Percentiles rank a stretch among this genome's conserved stretches.
These are phyloP conservation scores for Aldrovandia affinis DNA, from an alignment of 2,797 vertebrate genomes.

Conservation along the genomic window DNA sequence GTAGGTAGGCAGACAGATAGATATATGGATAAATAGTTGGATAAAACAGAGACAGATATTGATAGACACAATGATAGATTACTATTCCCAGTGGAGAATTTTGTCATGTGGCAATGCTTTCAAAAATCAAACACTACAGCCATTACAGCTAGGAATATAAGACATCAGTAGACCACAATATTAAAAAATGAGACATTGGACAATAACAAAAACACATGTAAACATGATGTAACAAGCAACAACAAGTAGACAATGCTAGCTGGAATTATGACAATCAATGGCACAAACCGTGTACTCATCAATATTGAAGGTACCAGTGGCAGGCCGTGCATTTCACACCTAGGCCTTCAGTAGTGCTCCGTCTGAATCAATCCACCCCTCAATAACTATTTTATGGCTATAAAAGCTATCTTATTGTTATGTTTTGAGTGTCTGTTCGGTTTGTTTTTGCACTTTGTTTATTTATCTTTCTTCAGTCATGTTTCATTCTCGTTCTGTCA, in stretches of 20 bases:
- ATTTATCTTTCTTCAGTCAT: no score
- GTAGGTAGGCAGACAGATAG: neutral
- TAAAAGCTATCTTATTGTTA: no score
- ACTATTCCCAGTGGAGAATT: neutral
- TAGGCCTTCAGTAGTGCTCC: no score
- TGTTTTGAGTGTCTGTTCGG: no score
- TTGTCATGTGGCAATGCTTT: neutral
- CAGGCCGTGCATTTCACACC: no score
- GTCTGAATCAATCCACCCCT: no score
- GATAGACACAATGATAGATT: neutral
- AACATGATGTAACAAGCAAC: neutral
- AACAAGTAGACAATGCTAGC: neutral
- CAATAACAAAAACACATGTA: no score
- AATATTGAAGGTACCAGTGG: no score
- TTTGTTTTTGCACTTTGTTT: no score
- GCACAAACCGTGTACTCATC: neutral
- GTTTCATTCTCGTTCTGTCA: no score
- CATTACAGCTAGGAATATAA: neutral
- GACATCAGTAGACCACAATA: neutral
- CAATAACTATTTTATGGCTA: no score
- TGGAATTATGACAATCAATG: neutral
- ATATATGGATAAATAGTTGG: neutral
- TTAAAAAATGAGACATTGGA: neutral
- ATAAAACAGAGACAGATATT: conserved; percentile 4
- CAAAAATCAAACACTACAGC: neutral